Evolutionary conservation across 1,140 invertebrate species (phyloP), one percentile per base, ranked within the genome.

Genomic region (Colletes gigas): DNA sequence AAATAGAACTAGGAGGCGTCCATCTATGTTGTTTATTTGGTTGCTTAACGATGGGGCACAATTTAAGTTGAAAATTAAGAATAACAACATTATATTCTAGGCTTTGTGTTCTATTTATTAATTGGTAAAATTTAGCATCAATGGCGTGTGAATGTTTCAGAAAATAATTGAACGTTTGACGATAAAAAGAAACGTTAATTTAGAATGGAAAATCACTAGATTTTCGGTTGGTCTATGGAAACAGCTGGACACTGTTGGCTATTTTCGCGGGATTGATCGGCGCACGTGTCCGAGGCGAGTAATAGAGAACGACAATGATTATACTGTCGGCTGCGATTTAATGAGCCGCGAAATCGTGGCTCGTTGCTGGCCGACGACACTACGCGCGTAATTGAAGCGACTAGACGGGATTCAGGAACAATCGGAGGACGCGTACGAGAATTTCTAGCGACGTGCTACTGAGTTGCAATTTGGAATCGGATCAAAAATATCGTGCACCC

Each of bases 271-370:
- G 76, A 78, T 72, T 78, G 76, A 78, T 78, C 59, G 59, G 76
- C 57, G 68, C 76, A 62, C 68, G 76, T 78, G 76, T 17, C 59
- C 57, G 44, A 54, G 68, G 39, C 76, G 67, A 62, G 67, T 78
- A 78, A 78, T 54, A 30, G 68, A 72, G 76, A 72, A 78, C 63
- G 76, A 78, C 76, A 78, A 78, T 78, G 76, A 78, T 78, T 63
- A 78, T 63, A 63, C 76, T 78, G 76, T 78, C 76, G 68, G 68
- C 68, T 72, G 59, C 59, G 76, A 72, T 71, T 78, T 72, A 78
- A 78, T 72, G 76, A 72, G 76, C 68, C 76, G 50, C 44, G 76
- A 78, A 72, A 78, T 78, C 76, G 44, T 65, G 76, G 68, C 76
- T 78, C 50, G 30, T 71, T 78, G 76, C 76, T 63, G 76, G 59